Conservation (phyloP, 2,113 vertebrate species). For the Cricetomys ansorgei region DNA sequence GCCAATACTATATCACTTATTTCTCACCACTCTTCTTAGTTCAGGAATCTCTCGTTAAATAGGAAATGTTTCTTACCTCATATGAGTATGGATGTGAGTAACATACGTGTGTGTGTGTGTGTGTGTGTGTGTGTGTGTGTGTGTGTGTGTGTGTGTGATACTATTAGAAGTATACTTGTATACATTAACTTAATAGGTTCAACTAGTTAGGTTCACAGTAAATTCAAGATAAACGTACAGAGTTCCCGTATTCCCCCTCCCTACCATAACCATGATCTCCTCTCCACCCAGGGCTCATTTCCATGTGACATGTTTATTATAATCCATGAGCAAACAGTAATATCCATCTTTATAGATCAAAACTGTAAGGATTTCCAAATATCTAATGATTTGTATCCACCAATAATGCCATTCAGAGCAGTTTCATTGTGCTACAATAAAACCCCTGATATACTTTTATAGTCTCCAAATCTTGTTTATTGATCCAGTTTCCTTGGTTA, state of each 20-base stretch:
- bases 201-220: not conserved
- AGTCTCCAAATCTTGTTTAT: not conserved
- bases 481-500: not conserved
- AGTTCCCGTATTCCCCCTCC: not conserved
- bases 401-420: not conserved
- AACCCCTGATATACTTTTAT: not conserved
- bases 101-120: not conserved
- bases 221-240: not conserved
- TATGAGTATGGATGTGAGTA: not conserved
- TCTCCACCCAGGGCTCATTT: too few relatives aligned
- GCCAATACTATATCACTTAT: not conserved
- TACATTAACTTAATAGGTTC: not conserved
- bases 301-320: not conserved
- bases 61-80: not conserved
- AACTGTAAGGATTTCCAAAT: not conserved
- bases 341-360: not conserved
- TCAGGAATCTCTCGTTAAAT: not conserved
- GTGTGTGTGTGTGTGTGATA: not conserved
- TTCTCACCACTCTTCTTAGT: conserved; percentile 5
- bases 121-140: not conserved
- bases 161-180: not conserved
- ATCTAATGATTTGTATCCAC: not conserved
- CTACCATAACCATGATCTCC: not conserved
- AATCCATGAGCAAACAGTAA: not conserved
- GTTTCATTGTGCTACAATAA: not conserved